phyloP scores from a whole-genome alignment of 2,797 vertebrate genomes.

The Fundulus diaphanus region DNA sequence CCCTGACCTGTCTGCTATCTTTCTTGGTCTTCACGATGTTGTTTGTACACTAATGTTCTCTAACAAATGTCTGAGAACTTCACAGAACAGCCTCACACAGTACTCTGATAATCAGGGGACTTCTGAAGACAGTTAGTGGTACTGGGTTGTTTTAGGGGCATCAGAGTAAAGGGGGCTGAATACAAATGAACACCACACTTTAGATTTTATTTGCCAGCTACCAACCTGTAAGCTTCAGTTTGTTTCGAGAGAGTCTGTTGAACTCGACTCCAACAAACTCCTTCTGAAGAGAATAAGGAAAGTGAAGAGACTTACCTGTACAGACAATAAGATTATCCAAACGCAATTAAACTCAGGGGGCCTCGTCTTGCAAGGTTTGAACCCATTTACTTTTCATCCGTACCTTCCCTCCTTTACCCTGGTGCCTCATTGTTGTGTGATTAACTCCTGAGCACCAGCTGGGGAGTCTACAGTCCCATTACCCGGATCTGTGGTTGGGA shows the following conservation, averaged over 20 bases:
- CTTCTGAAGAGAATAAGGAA: conserved; percentile 35
- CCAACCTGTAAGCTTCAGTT: not conserved
- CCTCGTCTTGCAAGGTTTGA: conserved; percentile 66
- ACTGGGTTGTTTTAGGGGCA: not conserved
- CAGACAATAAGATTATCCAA: conserved; percentile 80
- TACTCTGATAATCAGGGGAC: not conserved
- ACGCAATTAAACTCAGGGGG: conserved; percentile 79
- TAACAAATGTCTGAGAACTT: too few relatives aligned
- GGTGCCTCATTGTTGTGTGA: conserved; percentile 80
- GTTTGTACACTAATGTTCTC: too few relatives aligned
- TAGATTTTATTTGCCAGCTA: not conserved
- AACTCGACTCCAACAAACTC: conserved; percentile 32
- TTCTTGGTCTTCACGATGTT: too few relatives aligned
- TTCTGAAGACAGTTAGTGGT: not conserved
- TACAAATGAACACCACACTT: not conserved
- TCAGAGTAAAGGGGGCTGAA: not conserved
- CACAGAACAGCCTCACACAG: not conserved
- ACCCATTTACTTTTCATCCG: conserved; percentile 56
- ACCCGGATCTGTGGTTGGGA: conserved; percentile 66
- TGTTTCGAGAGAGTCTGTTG: conserved; percentile 19
- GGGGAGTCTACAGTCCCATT: conserved; percentile 72
- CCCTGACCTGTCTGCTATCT: too few relatives aligned
- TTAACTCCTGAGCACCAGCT: conserved; percentile 76
- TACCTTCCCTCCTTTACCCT: conserved; percentile 60
- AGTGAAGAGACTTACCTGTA: conserved; percentile 30